These are phyloP conservation scores for Carpatolechia fugitivella DNA, from an alignment of 2,888 invertebrate genomes.

Conservation along the genomic window DNA sequence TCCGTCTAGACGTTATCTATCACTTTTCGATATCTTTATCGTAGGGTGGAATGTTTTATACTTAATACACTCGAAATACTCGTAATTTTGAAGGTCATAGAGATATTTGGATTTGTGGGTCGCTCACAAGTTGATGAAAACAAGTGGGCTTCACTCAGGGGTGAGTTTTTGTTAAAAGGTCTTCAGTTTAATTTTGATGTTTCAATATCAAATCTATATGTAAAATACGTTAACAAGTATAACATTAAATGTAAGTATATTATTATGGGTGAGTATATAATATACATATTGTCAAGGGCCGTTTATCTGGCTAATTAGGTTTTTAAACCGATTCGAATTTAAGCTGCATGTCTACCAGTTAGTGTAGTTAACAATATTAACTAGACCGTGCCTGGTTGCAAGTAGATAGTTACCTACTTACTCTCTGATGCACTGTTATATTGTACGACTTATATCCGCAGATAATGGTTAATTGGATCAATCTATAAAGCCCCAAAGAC, in stretches of 20 bases:
- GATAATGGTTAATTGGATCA: no score
- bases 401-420: no score
- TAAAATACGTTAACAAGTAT: no score
- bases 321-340: conserved; percentile 9
- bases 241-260: neutral
- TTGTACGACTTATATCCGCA: no score
- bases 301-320: conserved; percentile 7
- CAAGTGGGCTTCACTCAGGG: neutral
- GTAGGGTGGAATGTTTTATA: conserved; percentile 65
- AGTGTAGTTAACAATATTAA: no score
- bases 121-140: neutral
- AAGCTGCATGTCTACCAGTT: conserved; percentile 1
- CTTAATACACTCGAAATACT: conserved; percentile 53
- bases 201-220: neutral
- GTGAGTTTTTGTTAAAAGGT: neutral
- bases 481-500: no score
- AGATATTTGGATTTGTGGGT: conserved; percentile 8
- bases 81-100: conserved; percentile 17
- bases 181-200: neutral
- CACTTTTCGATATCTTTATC: conserved; percentile 63
- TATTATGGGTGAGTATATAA: neutral
- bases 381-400: no score
- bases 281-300: neutral
- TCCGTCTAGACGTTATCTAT: conserved; percentile 75
- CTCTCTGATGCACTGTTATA: no score